Evolutionary conservation across 1,140 invertebrate species (phyloP), one percentile per base, ranked within the genome.

Genomic region (Oreohelix idahoensis): DNA sequence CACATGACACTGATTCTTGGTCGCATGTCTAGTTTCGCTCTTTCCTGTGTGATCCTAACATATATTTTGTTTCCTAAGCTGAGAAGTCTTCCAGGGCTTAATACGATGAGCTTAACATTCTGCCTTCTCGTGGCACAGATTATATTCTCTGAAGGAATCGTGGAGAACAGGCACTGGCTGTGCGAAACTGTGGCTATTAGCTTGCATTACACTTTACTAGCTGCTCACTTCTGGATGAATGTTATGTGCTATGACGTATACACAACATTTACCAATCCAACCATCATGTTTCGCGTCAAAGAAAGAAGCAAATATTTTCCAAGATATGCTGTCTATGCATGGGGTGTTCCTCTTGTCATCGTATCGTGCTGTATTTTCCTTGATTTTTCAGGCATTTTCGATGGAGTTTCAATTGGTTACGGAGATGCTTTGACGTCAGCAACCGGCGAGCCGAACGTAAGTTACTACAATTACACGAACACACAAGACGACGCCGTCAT

Each of bases 171-270:
- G 2, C 74, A 39, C 17, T 87, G 87, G 83, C 71, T 88, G n/a
- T 93, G 92, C 82, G 83, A 83, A 1, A 87, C 90, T 0, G 87
- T 93, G n/a, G 94, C 93, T 0, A 88, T 94, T 0, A 76, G 91
- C 26, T 92, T 93, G 2, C 94, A 94, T 83, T 95, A 94, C 88
- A 87, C 92, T 45, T 94, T 94, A 86, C 90, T 95, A 42, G 91
- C 93, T 0, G 92, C 94, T 0, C 95, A 95, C 86, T 93, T 93
- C 81, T 95, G 95, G 95, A 95, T 94, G 93, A 93, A 94, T 70
- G 93, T 94, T 0, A 93, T 95, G 90, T 92, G 94, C 0, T 95
- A 93, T 87, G 94, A 95, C 86, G 93, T 95, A 0, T 95, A 93
- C 91, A 88, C 92, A 45, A 98, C 97, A 23, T 94, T 94, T 89